These are phyloP conservation scores for Synaphobranchus kaupii DNA, from an alignment of 2,797 vertebrate genomes.

Conservation along the genomic window DNA sequence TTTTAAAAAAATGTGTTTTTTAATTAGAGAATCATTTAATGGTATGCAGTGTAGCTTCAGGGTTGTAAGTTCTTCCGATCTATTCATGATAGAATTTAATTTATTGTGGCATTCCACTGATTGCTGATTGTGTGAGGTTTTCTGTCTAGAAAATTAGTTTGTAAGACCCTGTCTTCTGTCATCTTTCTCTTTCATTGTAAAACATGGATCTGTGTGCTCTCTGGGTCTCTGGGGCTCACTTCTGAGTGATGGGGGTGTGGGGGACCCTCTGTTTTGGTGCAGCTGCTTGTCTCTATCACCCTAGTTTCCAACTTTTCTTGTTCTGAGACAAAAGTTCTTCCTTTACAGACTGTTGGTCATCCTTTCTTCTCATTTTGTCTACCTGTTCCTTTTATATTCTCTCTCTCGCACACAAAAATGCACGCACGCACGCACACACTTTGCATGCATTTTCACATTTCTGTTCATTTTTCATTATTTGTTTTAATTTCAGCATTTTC, in stretches of 20 bases:
- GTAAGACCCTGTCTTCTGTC: background rate
- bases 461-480: constrained; percentile 51
- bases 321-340: background rate
- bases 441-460: constrained; percentile 18
- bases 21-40: background rate
- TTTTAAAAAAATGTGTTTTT: background rate
- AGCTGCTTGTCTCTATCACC: constrained; percentile 14
- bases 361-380: constrained; percentile 48
- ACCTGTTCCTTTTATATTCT: constrained; percentile 55
- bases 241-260: background rate
- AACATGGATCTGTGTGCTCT: background rate
- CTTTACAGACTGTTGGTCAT: constrained; percentile 55
- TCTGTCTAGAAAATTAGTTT: background rate
- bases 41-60: background rate
- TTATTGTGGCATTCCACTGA: background rate
- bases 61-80: background rate
- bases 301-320: constrained; percentile 35
- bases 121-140: background rate
- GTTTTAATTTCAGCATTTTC: constrained; percentile 42
- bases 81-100: background rate
- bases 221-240: background rate
- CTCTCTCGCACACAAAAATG: constrained; percentile 27
- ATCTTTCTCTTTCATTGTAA: background rate
- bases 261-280: constrained; percentile 22
- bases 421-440: background rate